Evolutionary conservation across 92 coral and sea anemone genomes (phyloP), one percentile per base, ranked within the genome.

Genomic region (Actinostola sp.): DNA sequence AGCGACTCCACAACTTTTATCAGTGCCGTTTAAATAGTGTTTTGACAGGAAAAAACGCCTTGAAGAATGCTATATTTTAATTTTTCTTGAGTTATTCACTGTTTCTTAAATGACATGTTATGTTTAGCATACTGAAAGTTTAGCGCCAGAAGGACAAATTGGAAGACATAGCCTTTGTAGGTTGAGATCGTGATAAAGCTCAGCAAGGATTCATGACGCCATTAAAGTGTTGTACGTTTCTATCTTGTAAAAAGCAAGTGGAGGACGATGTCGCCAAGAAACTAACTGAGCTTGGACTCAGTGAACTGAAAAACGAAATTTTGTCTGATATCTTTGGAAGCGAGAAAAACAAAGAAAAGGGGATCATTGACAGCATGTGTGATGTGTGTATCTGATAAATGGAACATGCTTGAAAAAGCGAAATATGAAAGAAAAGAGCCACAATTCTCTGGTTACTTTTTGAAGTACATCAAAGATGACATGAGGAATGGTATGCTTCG

Each of bases 221-320:
- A 10, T 54, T 79, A 17, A 71, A 72, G 49, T 64, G 81, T 10
- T 59, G 76, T 36, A 64, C 73, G 4, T 78, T 65, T 32, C 52
- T 84, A n/a, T 81, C 81, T 8, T 79, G 89, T 30, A 84, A 71
- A 30, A 84, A 84, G 49, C 77, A 84, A 30, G 71, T 84, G 20
- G 81, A 56, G 13, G 81, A 84, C 16, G 76, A 84, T 48, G 78
- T 84, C 4, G 49, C 48, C 1, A 24, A 66, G 48, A 78, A 78
- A 66, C 27, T 84, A 23, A 8, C 49, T 16, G 80, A 84, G 43
- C 77, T 73, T 49, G 67, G 67, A 8, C 48, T 73, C 63, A 80
- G 51, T 52, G 60, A 51, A 28, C 8, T 39, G 21, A 56, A 61
- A 33, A 21, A 45, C 2, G 85, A 72, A 58, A 61, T 85, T 20